Evolutionary conservation across 2,113 vertebrate genomes (phyloP), one percentile per base, ranked within the genome.

Genomic region (Tiliqua scincoides): DNA sequence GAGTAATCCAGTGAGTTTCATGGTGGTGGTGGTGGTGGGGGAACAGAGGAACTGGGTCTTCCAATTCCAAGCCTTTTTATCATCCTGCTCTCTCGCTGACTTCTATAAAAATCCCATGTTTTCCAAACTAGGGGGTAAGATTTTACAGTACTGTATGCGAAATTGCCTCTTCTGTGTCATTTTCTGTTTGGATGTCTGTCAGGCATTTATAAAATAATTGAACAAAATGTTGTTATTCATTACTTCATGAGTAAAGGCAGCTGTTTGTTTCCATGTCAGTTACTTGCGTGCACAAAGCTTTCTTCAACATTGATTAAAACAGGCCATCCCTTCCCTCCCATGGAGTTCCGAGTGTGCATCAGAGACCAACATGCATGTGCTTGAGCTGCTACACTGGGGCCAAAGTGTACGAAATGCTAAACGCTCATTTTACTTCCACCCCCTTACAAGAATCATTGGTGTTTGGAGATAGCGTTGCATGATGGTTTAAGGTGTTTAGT

Each of bases 181-280:
- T 8, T 79, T 79, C 17, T 23, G 65, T 40, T 40, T 67, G 73
- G 25, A 59, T 57, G 17, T 63, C 7, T 68, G 10, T 68, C 74
- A 85, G 52, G 27, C 27, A 9, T 14, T n/a, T 74, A 35, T n/a
- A 35, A 77, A 77, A 76, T 12, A 59, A 57, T 32, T 43, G 37
- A 48, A 85, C 73, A 77, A 61, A 79, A 78, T 79, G 21, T 79
- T 84, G n/a, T 59, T 61, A 85, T 77, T 79, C 54, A 15, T 79
- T 79, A 79, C 48, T 85, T 71, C 14, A 43, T 71, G 67, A 79
- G 75, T 23, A 14, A 43, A 32, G 35, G 65, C 75, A 71, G 75
- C 84, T 79, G 52, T 23, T 79, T 54, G 48, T 23, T 61, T 59
- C 52, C 54, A 32, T 40, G 5, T 10, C 54, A 43, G 17, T n/a